Conservation (phyloP, 2,113 vertebrate species). For the Erythrolamprus reginae region DNA sequence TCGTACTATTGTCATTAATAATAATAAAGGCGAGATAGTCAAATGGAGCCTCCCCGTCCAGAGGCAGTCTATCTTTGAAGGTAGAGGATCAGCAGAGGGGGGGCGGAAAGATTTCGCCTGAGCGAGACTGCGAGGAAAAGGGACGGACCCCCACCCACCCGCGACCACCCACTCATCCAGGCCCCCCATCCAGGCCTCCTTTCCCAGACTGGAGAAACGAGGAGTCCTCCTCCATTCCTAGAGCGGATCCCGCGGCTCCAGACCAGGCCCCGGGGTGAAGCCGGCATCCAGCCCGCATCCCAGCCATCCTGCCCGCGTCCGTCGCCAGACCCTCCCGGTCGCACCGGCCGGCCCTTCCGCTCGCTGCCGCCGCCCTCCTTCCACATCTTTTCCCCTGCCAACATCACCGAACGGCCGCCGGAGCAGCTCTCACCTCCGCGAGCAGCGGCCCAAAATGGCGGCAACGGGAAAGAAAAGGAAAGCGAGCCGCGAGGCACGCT, state of each 20-base stretch:
- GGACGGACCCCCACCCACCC: neutral
- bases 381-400: no score
- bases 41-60: neutral
- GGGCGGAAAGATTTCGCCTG: neutral
- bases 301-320: neutral
- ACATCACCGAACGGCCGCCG: rapidly evolving
- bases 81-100: neutral
- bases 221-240: no score
- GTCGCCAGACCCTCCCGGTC: neutral
- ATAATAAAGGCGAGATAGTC: no score
- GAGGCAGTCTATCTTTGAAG: neutral
- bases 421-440: neutral
- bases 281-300: slow-evolving; percentile 4
- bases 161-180: neutral
- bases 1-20: no score
- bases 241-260: neutral
- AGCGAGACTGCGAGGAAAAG: neutral
- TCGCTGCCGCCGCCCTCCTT: neutral
- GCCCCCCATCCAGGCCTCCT: neutral
- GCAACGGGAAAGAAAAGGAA: neutral
- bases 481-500: neutral
- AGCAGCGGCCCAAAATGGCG: slow-evolving; percentile 15
- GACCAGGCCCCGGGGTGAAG: neutral
- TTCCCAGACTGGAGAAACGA: no score
- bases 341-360: no score